These are phyloP conservation scores for Accipiter cooperii DNA, from an alignment of 2,113 vertebrate species.

Conservation along the genomic window DNA sequence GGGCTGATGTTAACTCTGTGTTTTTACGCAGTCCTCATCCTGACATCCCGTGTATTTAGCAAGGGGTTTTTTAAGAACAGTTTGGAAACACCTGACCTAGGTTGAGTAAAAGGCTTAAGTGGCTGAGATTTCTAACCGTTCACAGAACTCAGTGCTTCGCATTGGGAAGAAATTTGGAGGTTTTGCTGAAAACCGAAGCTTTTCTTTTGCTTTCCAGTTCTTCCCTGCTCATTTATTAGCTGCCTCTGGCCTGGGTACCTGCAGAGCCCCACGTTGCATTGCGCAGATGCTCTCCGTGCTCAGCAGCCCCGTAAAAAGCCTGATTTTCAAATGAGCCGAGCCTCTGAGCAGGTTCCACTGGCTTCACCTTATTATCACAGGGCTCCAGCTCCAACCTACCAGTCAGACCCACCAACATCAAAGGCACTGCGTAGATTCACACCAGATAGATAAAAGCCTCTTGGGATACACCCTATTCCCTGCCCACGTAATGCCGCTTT, in stretches of 20 bases:
- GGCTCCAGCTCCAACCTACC: not conserved
- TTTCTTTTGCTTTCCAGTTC: not conserved
- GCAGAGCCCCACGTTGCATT: not conserved
- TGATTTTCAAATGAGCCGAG: not conserved
- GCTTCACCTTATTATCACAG: conserved; percentile 3
- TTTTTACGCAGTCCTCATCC: not conserved
- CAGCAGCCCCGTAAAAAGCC: not conserved
- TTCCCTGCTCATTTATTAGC: not conserved
- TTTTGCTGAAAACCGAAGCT: not conserved
- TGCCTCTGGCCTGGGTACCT: not conserved
- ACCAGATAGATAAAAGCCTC: conserved; percentile 45
- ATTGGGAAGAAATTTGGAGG: not conserved
- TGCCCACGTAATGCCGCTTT: not conserved
- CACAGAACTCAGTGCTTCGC: not conserved
- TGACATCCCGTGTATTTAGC: not conserved
- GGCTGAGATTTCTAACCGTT: not conserved
- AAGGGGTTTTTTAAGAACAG: not conserved
- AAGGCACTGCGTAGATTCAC: not conserved
- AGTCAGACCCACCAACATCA: conserved; percentile 14
- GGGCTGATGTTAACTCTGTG: not conserved
- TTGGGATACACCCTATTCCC: not conserved
- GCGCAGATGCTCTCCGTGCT: not conserved
- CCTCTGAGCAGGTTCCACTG: conserved; percentile 47
- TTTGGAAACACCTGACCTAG: not conserved
- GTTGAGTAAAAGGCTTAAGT: not conserved